Percentiles rank a stretch among this genome's conserved stretches.
Evolutionary conservation across 2,113 vertebrate species (phyloP).

Genomic region (Nestor notabilis): DNA sequence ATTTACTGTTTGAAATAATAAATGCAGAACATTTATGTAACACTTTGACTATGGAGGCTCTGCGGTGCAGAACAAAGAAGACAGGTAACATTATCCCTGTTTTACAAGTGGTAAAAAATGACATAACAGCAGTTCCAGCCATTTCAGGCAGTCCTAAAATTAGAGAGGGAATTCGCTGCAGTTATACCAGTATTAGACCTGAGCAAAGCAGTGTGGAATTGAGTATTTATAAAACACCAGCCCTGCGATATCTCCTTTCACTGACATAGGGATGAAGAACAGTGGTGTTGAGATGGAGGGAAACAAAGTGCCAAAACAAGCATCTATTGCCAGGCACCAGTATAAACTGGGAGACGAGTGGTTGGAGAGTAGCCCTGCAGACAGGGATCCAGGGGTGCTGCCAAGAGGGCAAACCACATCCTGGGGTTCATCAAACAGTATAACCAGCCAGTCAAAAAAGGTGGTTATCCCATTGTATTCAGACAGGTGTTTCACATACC

Average conservation of each 20-base stretch:
- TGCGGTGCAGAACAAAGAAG: neutral
- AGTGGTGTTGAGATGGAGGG: accelerated
- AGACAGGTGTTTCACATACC: conserved; percentile 11
- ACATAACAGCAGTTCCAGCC: accelerated
- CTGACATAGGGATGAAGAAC: neutral
- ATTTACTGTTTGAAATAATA: conserved; percentile 54
- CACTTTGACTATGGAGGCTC: neutral
- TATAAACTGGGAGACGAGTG: accelerated
- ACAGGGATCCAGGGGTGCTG: neutral
- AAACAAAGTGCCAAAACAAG: neutral
- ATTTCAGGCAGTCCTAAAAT: neutral
- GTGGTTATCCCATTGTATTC: neutral
- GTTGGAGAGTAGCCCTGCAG: neutral
- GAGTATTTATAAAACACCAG: neutral
- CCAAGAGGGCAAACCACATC: neutral
- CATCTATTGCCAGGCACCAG: accelerated
- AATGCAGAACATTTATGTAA: conserved; percentile 16
- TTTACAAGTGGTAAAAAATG: conserved; percentile 36
- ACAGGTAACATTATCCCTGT: conserved; percentile 2
- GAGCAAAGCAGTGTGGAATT: neutral
- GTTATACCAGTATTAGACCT: neutral
- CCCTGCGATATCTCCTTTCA: neutral
- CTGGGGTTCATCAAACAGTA: neutral
- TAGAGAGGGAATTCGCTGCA: neutral
- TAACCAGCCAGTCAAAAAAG: accelerated